A percentile compares a stretch with the other conserved stretches of the same genome.
phyloP scores from a whole-genome alignment of 2,113 vertebrate genomes.

The Balaeniceps rex region DNA sequence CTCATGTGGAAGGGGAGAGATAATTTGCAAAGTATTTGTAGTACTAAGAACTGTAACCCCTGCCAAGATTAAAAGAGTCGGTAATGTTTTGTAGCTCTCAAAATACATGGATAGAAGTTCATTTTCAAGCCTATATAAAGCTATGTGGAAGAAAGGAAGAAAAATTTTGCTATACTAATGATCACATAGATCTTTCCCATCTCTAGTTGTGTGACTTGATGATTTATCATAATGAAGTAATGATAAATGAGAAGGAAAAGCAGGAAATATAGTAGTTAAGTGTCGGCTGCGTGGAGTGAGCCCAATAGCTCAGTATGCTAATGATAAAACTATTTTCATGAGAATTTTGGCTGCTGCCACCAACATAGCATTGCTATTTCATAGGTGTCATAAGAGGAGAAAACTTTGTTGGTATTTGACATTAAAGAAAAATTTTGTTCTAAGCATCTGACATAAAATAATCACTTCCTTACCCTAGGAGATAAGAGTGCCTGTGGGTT shows the following conservation, averaged over 20 bases:
- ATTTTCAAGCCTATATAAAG: neutral
- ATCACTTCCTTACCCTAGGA: neutral
- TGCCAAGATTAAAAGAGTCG: neutral
- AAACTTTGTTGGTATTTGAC: neutral
- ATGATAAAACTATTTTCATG: neutral
- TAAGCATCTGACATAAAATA: neutral
- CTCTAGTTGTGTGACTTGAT: neutral
- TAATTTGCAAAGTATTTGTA: neutral
- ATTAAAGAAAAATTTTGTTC: neutral
- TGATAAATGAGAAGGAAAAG: conserved; percentile 7
- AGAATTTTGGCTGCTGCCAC: neutral
- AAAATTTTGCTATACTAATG: neutral
- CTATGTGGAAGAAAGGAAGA: neutral
- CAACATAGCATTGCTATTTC: neutral
- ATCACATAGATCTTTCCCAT: neutral
- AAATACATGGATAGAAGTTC: neutral
- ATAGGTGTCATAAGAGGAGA: neutral
- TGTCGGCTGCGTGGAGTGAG: neutral
- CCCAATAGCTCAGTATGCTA: neutral
- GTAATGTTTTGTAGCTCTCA: neutral
- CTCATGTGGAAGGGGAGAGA: neutral
- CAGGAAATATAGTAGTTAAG: neutral
- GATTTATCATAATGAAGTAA: conserved; percentile 10
- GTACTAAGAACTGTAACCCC: neutral
- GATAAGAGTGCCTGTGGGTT: neutral